Evolutionary conservation across 2,888 invertebrate genomes (phyloP), one percentile per base, ranked within the genome.

Genomic region (Stenurella melanura): DNA sequence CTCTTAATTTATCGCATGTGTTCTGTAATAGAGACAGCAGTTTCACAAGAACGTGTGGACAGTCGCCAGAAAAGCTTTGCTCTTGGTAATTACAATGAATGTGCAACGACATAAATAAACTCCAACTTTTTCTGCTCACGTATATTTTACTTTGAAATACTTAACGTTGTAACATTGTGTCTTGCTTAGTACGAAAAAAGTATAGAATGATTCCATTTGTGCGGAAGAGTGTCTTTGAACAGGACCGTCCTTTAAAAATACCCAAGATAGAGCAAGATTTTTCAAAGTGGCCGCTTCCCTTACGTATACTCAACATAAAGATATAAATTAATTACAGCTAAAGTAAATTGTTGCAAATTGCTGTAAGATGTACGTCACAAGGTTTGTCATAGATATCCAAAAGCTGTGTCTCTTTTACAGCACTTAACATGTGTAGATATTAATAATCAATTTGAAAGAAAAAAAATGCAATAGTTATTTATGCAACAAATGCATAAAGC

Each of bases 11-110:
- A 87, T 87, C 80, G 86, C 84, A 85, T 87, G 87, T 87, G 87
- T 87, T 85, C 83, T 85, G 86, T 86, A 87, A 87, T 86, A 85
- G 87, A 87, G 86, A 87, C 87, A 86, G 86, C 85, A 87, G 86
- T 86, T 86, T 85, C 83, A 81, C 81, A 86, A 86, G 87, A 87
- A 87, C 87, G 87, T 87, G 87, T 87, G 87, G 87, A 87, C 87
- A 87, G 86, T 87, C 87, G 87, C 87, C 87, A 87, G 86, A 86
- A 87, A 86, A 86, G 86, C 87, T 86, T 85, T 84, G 83, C 84
- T 81, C 84, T 83, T 82, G 82, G 86, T 87, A 87, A 87, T 87
- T 87, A 87, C 87, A 86, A 87, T 87, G 85, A 86, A 87, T 87
- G 87, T 84, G 83, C 84, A 81, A 81, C 81, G 84, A 85, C 84